Base-by-base conservation (phyloP, 1,140 invertebrate genomes). In the Leptopilina clavipes region DNA sequence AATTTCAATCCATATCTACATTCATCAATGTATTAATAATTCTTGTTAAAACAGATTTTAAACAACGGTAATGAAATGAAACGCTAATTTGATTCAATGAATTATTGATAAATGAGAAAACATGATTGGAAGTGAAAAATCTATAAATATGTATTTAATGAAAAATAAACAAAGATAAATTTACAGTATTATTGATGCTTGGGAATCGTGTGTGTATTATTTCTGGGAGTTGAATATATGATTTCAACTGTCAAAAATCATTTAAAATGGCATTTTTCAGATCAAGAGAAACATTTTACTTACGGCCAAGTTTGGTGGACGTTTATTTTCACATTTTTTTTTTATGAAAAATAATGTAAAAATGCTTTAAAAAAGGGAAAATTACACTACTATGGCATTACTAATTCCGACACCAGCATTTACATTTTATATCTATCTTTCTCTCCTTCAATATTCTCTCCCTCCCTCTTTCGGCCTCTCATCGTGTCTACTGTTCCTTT, bases 271-370 rank as follows among this genome's bases (percentile, higher is more conserved):
- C 9, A 71, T 22, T 31, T 7, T 7, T 25, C 9, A 40, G n/a
- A 54, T 37, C 19, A 25, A 54, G 9, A 19, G 11, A 31, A n/a
- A 79, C 18, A 56, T 45, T 72, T 2, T 31, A 80, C 74, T 71
- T 59, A 70, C 65, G 19, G 22, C 17, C n/a, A 65, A 44, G 1
- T 52, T 25, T 52, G 31, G 59, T 65, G 12, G 71, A 75, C 75
- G 10, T 80, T 59, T 45, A 40, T 59, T 76, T 52, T 78, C 76
- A 80, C 74, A 76, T 78, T 76, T 75, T 31, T n/a, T n/a, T 73
- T n/a, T 40, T 72, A 76, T 52, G 45, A 44, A 48, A 12, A 18
- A 45, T 65, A 70, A 8, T 11, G 37, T 25, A 31, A 19, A 9
- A 37, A 74, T 37, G 54, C 22, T 56, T 17, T 22, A 45, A 71